Evolutionary conservation across 2,797 vertebrate species (phyloP).

Genomic region (Tokudaia muenninki): DNA sequence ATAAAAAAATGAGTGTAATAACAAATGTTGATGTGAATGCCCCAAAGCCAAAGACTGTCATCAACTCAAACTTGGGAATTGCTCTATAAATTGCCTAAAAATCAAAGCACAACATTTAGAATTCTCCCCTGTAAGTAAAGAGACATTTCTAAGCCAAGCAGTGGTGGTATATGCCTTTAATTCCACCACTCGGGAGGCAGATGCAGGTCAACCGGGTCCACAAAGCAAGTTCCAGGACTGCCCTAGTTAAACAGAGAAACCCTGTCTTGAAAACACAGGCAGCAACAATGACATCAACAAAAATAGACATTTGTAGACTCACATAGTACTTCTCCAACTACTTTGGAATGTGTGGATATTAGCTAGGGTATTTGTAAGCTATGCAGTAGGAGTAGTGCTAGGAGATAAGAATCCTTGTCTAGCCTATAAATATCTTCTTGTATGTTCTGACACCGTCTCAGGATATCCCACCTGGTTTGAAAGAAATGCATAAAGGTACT

Average conservation of each 20-base stretch:
- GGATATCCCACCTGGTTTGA: background rate
- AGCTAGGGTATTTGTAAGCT: background rate
- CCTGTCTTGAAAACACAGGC: background rate
- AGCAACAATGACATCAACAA: too few relatives aligned
- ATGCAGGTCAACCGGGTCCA: background rate
- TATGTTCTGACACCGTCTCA: background rate
- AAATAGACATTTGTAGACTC: background rate
- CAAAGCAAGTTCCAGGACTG: too few relatives aligned
- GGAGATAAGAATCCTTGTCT: background rate
- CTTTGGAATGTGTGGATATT: background rate
- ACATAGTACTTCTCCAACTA: background rate
- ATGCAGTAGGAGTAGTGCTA: background rate
- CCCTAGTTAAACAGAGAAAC: background rate
- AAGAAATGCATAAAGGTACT: background rate
- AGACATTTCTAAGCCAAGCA: background rate
- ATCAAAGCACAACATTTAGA: background rate
- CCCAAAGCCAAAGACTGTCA: background rate
- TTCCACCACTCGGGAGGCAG: background rate
- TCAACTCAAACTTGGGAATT: background rate
- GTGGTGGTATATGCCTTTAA: background rate
- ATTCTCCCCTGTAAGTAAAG: background rate
- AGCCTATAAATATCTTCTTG: background rate
- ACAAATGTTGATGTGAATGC: background rate
- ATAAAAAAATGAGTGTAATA: background rate
- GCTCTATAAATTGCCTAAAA: background rate